A percentile compares a stretch with the other conserved stretches of the same genome.
Evolutionary conservation across 2,113 vertebrate species (phyloP).

Genomic region (Gyps fulvus): DNA sequence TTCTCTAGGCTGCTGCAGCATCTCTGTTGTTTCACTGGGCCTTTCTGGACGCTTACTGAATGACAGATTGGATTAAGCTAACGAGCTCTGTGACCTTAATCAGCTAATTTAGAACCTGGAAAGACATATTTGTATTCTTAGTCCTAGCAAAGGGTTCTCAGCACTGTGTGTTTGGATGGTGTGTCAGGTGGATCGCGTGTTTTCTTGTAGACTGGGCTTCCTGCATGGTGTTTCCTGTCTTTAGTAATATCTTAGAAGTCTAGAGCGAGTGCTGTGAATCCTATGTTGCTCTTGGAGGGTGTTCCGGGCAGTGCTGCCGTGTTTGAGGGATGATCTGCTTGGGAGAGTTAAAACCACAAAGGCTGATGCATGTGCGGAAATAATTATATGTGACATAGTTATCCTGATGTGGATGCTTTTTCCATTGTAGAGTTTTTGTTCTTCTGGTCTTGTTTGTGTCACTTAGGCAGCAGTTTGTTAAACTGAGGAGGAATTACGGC

Average conservation of each 20-base stretch:
- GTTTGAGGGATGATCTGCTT: not conserved
- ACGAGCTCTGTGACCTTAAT: not conserved
- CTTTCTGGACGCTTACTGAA: not conserved
- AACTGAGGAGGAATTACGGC: not conserved
- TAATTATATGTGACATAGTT: not conserved
- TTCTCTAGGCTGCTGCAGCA: not conserved
- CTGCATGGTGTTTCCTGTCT: not conserved
- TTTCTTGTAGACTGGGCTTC: not conserved
- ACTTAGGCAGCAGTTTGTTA: not conserved
- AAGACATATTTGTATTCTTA: not conserved
- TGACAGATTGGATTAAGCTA: constrained; percentile 10
- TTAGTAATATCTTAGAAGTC: not conserved
- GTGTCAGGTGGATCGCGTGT: not conserved
- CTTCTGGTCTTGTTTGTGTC: not conserved
- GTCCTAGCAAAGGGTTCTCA: not conserved
- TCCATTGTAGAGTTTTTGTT: not conserved
- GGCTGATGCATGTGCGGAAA: not conserved
- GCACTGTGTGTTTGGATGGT: not conserved
- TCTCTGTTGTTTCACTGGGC: not conserved
- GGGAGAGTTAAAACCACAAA: not conserved
- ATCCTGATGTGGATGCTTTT: not conserved
- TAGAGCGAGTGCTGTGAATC: not conserved
- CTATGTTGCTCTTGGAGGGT: not conserved
- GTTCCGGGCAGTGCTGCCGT: not conserved
- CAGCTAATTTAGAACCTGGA: not conserved